Base-by-base conservation (phyloP, 1,140 invertebrate species). In the Yoshiicerus persimilis region DNA sequence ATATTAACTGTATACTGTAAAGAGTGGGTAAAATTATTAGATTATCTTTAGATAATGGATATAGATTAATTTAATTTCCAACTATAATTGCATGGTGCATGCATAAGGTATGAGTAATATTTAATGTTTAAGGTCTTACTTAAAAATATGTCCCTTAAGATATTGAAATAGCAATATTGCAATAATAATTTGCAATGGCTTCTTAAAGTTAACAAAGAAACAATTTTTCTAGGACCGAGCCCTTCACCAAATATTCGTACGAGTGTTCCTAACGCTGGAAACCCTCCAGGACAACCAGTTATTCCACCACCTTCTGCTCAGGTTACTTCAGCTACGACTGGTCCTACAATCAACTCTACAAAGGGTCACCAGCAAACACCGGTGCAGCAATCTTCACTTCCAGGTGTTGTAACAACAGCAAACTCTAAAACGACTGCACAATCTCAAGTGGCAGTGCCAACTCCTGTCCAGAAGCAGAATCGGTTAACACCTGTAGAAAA, bases 391-490 rank as follows among this genome's bases (percentile, higher is more conserved):
- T 16, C 30, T 9, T 8, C 30, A 23, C 16, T 9, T 36, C 13
- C 13, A n/a, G 8, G 34, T 36, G 5, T 20, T 20, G 20, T n/a
- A 25, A 66, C 30, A 1, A 80, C 30, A 5, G 16, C 10, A 8
- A 80, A n/a, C n/a, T 8, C 34, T 4, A 80, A 80, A 80, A 36
- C 4, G n/a, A 80, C 32, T 38, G 8, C 3, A 6, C 75, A 80
- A 23, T n/a, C 75, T 20, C 75, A 80, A 36, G 11, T 34, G 34
- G 16, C 20, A 36, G n/a, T 80, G 16, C 75, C 75, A 6, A 36
- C 94, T 96, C 85, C 97, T 98, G 92, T 93, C 91, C 91, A 90
- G 34, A 90, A 89, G 39, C 89, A 90, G 23, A 94, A 92, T 91
- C 92, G 93, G 56, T 92, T 94, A 27, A 94, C 94, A 20, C 93